Percentiles rank a stretch among this genome's conserved stretches.
phyloP scores from a whole-genome alignment of 2,888 invertebrate genomes.

The Stenoptilia bipunctidactyla region DNA sequence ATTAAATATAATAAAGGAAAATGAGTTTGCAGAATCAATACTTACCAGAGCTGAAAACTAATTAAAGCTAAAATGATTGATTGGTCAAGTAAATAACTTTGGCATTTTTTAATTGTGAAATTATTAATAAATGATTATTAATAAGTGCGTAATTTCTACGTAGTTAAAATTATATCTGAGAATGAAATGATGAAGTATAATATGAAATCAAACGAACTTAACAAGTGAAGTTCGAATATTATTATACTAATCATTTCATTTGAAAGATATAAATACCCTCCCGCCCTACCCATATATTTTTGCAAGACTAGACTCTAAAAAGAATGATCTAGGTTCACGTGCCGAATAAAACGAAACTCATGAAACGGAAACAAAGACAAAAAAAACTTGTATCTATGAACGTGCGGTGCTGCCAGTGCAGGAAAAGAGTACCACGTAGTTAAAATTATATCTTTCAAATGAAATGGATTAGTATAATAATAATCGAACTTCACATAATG shows the following conservation, averaged over 20 bases:
- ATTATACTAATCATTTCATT: not conserved
- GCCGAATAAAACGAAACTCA: not conserved
- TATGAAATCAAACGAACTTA: not conserved
- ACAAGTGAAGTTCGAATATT: conserved; percentile 1
- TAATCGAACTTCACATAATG: not conserved
- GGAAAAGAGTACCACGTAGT: not conserved
- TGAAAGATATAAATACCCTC: conserved; percentile 1
- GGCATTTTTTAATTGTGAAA: not conserved
- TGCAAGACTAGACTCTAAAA: not conserved
- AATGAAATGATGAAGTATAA: conserved; percentile 1
- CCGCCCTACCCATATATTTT: not conserved
- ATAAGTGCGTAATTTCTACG: not conserved
- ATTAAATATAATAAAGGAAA: not conserved
- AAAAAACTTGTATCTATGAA: not conserved
- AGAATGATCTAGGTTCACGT: not conserved
- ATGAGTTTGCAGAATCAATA: not conserved
- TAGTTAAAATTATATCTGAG: not conserved
- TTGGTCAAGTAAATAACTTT: not conserved
- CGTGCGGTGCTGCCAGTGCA: not conserved
- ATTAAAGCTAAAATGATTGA: not conserved
- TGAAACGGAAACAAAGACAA: not conserved
- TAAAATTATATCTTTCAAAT: conserved; percentile 1
- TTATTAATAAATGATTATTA: not conserved
- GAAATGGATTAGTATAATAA: not conserved
- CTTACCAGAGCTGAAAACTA: not conserved